A percentile compares a stretch with the other conserved stretches of the same genome.
phyloP scores from a whole-genome alignment of 2,797 vertebrate species.

The Crocodylus rhombifer region DNA sequence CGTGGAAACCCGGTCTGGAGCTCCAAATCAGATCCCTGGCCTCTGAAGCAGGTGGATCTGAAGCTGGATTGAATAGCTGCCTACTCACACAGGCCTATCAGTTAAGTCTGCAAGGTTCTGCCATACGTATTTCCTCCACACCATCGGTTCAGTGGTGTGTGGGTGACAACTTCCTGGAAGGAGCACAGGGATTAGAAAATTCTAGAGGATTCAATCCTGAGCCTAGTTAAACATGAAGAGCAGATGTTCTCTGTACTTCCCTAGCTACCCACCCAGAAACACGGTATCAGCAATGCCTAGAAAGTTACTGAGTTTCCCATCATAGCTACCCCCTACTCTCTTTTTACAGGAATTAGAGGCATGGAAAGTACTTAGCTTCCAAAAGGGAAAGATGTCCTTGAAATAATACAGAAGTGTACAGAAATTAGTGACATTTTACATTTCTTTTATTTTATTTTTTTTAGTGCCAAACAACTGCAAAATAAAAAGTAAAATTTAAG shows the following conservation, averaged over 20 bases:
- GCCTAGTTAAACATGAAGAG: background rate
- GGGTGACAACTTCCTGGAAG: background rate
- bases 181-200: background rate
- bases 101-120: background rate
- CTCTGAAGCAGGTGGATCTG: no score
- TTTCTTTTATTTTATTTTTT: no score
- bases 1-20: no score
- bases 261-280: background rate
- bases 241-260: background rate
- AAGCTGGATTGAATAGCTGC: no score
- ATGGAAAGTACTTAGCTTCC: background rate
- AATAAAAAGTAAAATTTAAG: background rate
- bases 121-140: background rate
- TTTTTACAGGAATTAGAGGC: background rate
- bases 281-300: background rate
- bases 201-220: no score
- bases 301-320: background rate
- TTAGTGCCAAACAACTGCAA: background rate
- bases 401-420: background rate
- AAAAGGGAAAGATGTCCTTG: background rate
- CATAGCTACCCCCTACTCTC: background rate
- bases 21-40: no score
- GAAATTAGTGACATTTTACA: background rate
- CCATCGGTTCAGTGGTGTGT: background rate
- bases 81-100: no score